Base-by-base conservation (phyloP, 2,888 invertebrate species). In the Mythimna pallens region DNA sequence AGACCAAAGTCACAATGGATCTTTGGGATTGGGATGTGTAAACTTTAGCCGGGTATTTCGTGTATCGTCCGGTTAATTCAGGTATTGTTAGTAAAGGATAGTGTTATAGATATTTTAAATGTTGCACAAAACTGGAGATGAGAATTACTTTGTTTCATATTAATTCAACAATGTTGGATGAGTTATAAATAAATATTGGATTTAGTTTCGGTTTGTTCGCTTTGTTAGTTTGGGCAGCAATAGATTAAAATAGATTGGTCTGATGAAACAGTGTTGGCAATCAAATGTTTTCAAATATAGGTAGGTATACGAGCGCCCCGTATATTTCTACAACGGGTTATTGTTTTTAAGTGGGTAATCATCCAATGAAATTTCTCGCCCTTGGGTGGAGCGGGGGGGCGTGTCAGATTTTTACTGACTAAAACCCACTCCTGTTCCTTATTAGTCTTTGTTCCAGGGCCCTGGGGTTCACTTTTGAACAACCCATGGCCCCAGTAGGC, bases 1-100 rank as follows among this genome's bases (percentile, higher is more conserved):
- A 86, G 85, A 81, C 50, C 62, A n/a, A 64, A 83, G 75, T 81
- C 80, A 81, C 80, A 84, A 84, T 85, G 65, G 73, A 84, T 73
- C 58, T 77, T 76, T 62, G 77, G 78, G 80, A 65, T 77, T 34
- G 71, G 70, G 69, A 76, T 79, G 52, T 77, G 65, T 76, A 70
- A 84, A 79, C 76, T 82, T 83, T 20, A 64, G 34, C 67, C 34
- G 71, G 52, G 47, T 76, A 73, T 78, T 78, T 63, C 62, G 63
- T 76, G 76, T 81, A 81, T 75, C 61, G 69, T n/a, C 52, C 66
- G 71, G 70, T 50, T 54, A 62, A 59, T 65, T 52, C 58, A 59
- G 73, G 76, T 73, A 66, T 80, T 76, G 81, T 75, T 67, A 14
- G 34, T 10, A 30, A 71, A 65, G 70, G 73, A 54, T 81, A 59